Evolutionary conservation across 1,140 invertebrate genomes (phyloP).

Genomic region (Eupeodes corollae): DNA sequence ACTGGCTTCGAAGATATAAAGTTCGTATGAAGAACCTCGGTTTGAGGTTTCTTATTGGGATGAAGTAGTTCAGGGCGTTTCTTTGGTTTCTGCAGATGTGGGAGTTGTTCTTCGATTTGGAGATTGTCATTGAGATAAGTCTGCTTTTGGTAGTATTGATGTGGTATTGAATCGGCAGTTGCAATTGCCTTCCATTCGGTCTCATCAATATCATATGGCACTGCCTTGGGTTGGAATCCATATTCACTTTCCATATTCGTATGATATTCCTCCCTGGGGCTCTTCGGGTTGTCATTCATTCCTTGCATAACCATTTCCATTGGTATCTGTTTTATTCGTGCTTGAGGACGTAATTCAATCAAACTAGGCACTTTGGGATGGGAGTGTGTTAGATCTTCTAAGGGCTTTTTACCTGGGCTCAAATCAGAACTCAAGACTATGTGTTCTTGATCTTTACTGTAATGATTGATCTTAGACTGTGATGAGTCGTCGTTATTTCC

Average conservation of each 20-base stretch:
- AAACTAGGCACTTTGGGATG: slow-evolving; percentile 31
- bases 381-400: slow-evolving; percentile 29
- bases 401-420: slow-evolving; percentile 25
- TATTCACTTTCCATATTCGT: background rate
- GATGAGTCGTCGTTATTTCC: slow-evolving; percentile 26
- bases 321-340: slow-evolving; percentile 31
- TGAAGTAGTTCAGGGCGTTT: slow-evolving; percentile 10
- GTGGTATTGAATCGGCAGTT: slow-evolving; percentile 10
- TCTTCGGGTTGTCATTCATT: slow-evolving; percentile 21
- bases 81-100: background rate
- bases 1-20: slow-evolving; percentile 18
- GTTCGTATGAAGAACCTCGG: slow-evolving; percentile 12
- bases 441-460: slow-evolving; percentile 35
- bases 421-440: slow-evolving; percentile 35
- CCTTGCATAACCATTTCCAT: slow-evolving; percentile 29
- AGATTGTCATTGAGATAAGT: background rate
- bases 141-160: background rate
- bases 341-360: slow-evolving; percentile 32
- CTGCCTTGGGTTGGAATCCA: background rate
- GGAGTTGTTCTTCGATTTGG: background rate
- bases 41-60: background rate
- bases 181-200: slow-evolving; percentile 30
- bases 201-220: slow-evolving; percentile 10
- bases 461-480: slow-evolving; percentile 37
- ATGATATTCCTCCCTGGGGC: slow-evolving; percentile 27